Conservation (phyloP, 2,888 invertebrate genomes). For the Neuroscelio doddi region DNA sequence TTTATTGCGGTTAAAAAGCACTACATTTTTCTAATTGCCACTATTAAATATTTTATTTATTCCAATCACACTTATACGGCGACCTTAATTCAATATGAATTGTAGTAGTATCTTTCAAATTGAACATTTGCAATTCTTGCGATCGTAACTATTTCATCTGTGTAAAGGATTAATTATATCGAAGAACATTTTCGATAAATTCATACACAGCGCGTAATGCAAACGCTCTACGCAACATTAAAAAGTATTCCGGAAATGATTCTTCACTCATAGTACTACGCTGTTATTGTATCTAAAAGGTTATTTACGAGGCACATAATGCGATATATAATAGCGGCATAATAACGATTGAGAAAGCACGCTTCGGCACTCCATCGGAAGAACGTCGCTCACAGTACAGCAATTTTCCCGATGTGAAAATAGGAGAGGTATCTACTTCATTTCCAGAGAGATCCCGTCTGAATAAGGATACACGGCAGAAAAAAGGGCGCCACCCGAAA, state of each 20-base stretch:
- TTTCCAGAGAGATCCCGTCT: constrained; percentile 62
- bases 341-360: constrained; percentile 46
- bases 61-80: no score
- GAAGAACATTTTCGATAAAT: constrained; percentile 22
- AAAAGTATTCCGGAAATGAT: constrained; percentile 44
- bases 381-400: constrained; percentile 56
- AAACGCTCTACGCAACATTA: constrained; percentile 43
- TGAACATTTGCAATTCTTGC: no score
- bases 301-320: constrained; percentile 48
- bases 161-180: no score
- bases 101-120: no score
- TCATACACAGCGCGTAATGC: constrained; percentile 19
- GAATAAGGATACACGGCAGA: constrained; percentile 68
- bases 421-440: constrained; percentile 70
- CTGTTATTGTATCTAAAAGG: constrained; percentile 40
- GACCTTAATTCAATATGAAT: no score
- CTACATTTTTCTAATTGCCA: no score
- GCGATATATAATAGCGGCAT: constrained; percentile 47
- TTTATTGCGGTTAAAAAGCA: no score
- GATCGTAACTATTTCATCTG: no score
- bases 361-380: constrained; percentile 48
- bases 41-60: no score
- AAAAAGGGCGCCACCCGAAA: constrained; percentile 53
- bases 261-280: constrained; percentile 35
- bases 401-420: constrained; percentile 70